phyloP scores from a whole-genome alignment of 2,113 vertebrate species.

The Glaucomys volans region DNA sequence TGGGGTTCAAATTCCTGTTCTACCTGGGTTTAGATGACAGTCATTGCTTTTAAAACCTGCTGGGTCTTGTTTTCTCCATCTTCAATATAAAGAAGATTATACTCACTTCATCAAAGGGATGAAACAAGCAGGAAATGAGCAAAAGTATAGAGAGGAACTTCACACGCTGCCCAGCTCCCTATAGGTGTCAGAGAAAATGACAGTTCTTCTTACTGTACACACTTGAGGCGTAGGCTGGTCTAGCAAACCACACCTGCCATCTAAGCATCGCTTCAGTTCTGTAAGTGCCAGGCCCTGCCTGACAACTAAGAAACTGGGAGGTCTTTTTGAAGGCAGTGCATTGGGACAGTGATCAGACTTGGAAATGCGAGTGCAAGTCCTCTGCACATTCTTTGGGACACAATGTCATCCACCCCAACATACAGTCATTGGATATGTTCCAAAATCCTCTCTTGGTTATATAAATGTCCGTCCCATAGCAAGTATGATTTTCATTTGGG shows the following conservation, averaged over 20 bases:
- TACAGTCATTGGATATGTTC: neutral
- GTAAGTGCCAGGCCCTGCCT: rapidly evolving
- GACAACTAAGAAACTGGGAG: rapidly evolving
- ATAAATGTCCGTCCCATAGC: neutral
- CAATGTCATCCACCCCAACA: neutral
- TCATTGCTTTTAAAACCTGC: neutral
- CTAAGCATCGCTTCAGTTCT: neutral
- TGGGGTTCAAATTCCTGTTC: neutral
- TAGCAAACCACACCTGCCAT: rapidly evolving
- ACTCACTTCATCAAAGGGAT: neutral
- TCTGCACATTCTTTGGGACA: neutral
- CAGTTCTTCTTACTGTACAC: rapidly evolving
- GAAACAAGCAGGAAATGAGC: neutral
- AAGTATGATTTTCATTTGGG: neutral
- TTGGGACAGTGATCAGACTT: neutral
- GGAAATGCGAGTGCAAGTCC: neutral
- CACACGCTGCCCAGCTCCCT: rapidly evolving
- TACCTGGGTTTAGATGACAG: neutral
- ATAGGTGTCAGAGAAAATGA: neutral
- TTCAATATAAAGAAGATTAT: neutral
- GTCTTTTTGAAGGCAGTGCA: neutral
- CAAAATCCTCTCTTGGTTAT: neutral
- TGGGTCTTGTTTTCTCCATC: neutral
- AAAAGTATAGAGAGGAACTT: neutral
- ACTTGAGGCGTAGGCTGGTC: neutral